These are phyloP conservation scores for Lithophane leautieri DNA, from an alignment of 2,888 invertebrate species.

Conservation along the genomic window DNA sequence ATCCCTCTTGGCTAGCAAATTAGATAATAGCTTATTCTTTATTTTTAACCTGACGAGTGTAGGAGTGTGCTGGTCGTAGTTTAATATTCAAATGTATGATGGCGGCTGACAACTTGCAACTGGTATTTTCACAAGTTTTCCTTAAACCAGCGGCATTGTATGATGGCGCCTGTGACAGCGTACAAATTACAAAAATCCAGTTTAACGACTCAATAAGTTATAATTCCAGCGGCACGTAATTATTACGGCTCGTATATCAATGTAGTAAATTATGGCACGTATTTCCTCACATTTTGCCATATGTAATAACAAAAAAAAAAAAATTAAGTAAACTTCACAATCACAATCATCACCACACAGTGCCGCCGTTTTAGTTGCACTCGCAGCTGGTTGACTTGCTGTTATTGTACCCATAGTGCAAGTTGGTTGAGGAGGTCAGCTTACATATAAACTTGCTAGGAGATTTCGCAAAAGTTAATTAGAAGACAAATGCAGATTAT, in stretches of 20 bases:
- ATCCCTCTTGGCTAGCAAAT: constrained; percentile 42
- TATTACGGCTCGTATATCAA: neutral
- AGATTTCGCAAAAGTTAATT: neutral
- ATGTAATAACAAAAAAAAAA: neutral
- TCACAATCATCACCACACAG: neutral
- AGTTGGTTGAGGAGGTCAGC: neutral
- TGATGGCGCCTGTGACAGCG: neutral
- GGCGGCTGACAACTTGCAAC: neutral
- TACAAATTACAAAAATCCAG: neutral
- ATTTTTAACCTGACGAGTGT: constrained; percentile 31
- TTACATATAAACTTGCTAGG: neutral
- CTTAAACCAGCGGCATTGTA: neutral
- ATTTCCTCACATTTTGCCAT: neutral
- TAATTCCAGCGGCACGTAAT: neutral
- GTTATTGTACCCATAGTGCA: neutral
- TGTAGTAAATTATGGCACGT: no score
- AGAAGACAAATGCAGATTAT: neutral
- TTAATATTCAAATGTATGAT: neutral
- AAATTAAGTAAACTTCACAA: neutral
- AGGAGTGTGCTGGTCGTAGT: constrained; percentile 7
- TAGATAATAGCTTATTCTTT: constrained; percentile 54
- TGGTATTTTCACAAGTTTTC: neutral
- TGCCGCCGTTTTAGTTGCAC: no score
- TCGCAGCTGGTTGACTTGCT: no score
- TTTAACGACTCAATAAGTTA: neutral